Evolutionary conservation across 1,140 invertebrate genomes (phyloP).

Genomic region (Cydia amplana): DNA sequence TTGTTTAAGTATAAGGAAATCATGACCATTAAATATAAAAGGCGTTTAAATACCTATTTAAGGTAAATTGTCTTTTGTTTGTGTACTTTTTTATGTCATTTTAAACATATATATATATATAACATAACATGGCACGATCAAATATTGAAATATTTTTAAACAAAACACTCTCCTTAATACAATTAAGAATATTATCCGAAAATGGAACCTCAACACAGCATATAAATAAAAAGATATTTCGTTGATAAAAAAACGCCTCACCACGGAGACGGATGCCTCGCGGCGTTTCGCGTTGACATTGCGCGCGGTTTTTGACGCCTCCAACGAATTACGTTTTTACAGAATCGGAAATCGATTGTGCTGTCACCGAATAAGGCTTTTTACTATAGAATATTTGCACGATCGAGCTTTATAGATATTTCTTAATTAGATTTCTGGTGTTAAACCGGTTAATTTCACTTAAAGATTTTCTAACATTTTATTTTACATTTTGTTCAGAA

Average conservation of each 20-base stretch:
- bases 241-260: conserved; percentile 52
- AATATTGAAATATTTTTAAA: not conserved
- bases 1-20: no score
- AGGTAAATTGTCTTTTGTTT: no score
- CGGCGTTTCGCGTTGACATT: conserved; percentile 44
- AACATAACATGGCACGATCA: no score
- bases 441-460: not conserved
- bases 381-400: conserved; percentile 28
- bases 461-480: not conserved
- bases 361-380: conserved; percentile 31
- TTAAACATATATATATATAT: not conserved
- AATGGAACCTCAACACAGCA: not conserved
- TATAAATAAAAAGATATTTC: conserved; percentile 33
- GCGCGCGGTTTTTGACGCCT: conserved; percentile 44
- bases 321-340: conserved; percentile 35
- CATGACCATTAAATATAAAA: no score
- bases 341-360: conserved; percentile 27
- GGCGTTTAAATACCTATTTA: no score
- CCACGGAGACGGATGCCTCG: conserved; percentile 33
- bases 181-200: conserved; percentile 5
- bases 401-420: conserved; percentile 27
- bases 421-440: conserved; percentile 28
- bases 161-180: not conserved
- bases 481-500: not conserved
- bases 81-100: no score